phyloP scores from a whole-genome alignment of 1,140 invertebrate species.

The Dolichoris vasculosae region DNA sequence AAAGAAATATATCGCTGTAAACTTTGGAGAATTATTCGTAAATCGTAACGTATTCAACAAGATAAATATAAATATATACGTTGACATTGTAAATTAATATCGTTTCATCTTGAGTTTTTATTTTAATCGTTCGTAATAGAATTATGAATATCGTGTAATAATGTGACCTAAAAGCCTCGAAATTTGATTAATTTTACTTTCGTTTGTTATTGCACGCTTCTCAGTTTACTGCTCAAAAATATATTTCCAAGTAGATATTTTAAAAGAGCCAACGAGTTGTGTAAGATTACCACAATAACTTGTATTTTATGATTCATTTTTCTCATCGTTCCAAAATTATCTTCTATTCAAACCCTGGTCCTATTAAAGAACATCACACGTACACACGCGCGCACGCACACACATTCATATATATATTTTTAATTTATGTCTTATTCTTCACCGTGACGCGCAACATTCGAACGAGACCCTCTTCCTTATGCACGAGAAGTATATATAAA shows the following conservation, averaged over 20 bases:
- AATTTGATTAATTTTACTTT: no score
- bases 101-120: no score
- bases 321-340: background rate
- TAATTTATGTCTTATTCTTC: constrained; percentile 21
- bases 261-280: background rate
- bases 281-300: background rate
- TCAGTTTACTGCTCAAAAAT: background rate
- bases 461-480: background rate
- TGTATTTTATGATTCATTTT: background rate
- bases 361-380: background rate
- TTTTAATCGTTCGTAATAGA: no score
- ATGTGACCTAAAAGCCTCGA: no score
- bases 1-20: no score
- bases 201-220: background rate
- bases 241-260: no score
- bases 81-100: no score
- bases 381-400: no score
- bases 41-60: no score
- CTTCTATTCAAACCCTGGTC: background rate
- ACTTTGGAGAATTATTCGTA: no score
- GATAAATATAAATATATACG: no score
- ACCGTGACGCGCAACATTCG: background rate
- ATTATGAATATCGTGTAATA: no score
- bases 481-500: background rate
- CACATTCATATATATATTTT: background rate